Conservation (phyloP, 1,140 invertebrate species). For the Alviniconcha marisindica region DNA sequence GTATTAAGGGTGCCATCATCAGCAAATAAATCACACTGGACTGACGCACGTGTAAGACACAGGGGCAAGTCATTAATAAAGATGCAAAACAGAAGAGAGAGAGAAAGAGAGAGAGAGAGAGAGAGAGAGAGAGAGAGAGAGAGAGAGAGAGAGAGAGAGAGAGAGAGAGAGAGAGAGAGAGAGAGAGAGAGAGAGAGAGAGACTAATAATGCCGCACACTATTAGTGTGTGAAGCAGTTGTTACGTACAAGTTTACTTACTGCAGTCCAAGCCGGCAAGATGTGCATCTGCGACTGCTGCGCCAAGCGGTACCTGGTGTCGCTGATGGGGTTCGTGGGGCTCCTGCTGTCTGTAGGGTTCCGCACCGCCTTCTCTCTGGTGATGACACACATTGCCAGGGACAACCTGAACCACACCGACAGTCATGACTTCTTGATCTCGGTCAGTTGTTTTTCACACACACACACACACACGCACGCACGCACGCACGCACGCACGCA, state of each 20-base stretch:
- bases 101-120: too few species aligned
- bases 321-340: constrained; percentile 52
- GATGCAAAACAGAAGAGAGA: too few species aligned
- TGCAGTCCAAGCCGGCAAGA: background rate
- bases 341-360: constrained; percentile 51
- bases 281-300: constrained; percentile 25
- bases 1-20: too few species aligned
- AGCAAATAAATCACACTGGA: too few species aligned
- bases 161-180: too few species aligned
- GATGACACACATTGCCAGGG: constrained; percentile 50
- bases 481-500: constrained; percentile 22
- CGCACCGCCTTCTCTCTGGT: constrained; percentile 53
- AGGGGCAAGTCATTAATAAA: too few species aligned
- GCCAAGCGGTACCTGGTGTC: constrained; percentile 48
- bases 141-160: too few species aligned
- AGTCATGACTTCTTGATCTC: background rate
- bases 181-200: too few species aligned
- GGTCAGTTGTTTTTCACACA: background rate
- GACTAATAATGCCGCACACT: too few species aligned
- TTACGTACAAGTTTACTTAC: background rate
- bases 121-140: too few species aligned
- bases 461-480: constrained; percentile 18
- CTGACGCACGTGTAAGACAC: too few species aligned
- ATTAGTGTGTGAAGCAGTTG: too few species aligned
- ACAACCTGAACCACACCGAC: background rate